Evolutionary conservation across 2,888 invertebrate genomes (phyloP).

Genomic region (Cantharis nigra): DNA sequence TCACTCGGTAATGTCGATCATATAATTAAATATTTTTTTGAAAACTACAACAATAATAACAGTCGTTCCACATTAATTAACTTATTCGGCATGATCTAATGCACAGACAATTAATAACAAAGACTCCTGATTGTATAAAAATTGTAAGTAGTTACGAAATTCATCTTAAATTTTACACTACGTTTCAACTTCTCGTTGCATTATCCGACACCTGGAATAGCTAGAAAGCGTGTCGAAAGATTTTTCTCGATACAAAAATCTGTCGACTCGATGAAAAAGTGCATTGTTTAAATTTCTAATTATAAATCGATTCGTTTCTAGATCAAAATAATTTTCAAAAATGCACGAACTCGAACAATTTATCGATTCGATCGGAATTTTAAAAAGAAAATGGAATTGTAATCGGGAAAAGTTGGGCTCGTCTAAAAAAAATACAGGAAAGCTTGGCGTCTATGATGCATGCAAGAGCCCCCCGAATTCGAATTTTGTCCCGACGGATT

Average conservation of each 20-base stretch:
- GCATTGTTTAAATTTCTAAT: neutral
- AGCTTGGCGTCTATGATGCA: conserved; percentile 28
- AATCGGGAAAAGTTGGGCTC: too few species aligned
- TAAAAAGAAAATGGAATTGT: neutral
- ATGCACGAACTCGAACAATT: neutral
- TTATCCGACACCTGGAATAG: neutral
- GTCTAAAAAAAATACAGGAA: conserved; percentile 1
- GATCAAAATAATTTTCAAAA: neutral
- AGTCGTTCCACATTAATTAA: neutral
- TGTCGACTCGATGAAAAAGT: neutral
- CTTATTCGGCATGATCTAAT: neutral
- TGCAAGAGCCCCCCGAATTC: conserved; percentile 34
- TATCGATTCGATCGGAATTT: neutral
- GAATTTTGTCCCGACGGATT: conserved; percentile 40
- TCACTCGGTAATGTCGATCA: neutral
- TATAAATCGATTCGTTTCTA: neutral
- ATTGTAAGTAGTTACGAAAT: neutral
- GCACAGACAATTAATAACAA: neutral
- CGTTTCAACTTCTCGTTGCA: neutral
- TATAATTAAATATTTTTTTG: neutral
- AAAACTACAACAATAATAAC: neutral
- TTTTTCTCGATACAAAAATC: neutral
- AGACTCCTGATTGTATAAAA: neutral
- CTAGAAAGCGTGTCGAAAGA: neutral
- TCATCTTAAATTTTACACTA: neutral